These are phyloP conservation scores for Empidonax alnorum DNA, from an alignment of 2,113 vertebrate genomes.

Conservation along the genomic window DNA sequence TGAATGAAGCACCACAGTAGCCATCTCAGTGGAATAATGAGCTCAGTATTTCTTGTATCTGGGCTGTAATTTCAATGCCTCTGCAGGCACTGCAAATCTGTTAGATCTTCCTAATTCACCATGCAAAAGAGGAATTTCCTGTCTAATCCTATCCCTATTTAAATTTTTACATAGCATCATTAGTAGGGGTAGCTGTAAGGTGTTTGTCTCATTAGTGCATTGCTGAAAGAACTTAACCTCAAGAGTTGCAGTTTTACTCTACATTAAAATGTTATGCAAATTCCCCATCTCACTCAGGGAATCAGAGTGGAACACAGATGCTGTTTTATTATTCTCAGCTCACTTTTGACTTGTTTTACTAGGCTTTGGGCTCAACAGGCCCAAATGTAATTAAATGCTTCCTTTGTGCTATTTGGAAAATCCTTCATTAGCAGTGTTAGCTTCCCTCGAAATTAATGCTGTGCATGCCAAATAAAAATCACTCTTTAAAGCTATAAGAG, in stretches of 20 bases:
- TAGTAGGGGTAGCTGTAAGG: constrained; percentile 7
- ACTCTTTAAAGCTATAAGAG: background rate
- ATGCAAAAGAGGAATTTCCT: background rate
- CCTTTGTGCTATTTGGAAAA: constrained; percentile 42
- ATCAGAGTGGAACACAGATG: constrained; percentile 1
- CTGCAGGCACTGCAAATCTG: background rate
- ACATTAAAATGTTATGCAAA: constrained; percentile 35
- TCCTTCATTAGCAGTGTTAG: constrained; percentile 17
- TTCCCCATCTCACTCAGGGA: background rate
- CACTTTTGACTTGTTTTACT: constrained; percentile 56
- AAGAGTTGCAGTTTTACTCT: constrained; percentile 4
- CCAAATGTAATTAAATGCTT: constrained; percentile 49
- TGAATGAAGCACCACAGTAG: background rate
- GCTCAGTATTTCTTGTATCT: background rate
- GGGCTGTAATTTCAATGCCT: background rate
- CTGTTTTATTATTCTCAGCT: constrained; percentile 45
- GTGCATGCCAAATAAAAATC: background rate
- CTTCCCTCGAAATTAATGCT: background rate
- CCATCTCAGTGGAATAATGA: background rate
- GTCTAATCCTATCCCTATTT: constrained; percentile 28
- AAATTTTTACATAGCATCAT: constrained; percentile 15
- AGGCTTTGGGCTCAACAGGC: constrained; percentile 15
- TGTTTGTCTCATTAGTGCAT: constrained; percentile 25
- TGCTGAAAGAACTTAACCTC: background rate
- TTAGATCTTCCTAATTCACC: constrained; percentile 17